Base-by-base conservation (phyloP, 2,888 invertebrate genomes). In the Lottia scabra region DNA sequence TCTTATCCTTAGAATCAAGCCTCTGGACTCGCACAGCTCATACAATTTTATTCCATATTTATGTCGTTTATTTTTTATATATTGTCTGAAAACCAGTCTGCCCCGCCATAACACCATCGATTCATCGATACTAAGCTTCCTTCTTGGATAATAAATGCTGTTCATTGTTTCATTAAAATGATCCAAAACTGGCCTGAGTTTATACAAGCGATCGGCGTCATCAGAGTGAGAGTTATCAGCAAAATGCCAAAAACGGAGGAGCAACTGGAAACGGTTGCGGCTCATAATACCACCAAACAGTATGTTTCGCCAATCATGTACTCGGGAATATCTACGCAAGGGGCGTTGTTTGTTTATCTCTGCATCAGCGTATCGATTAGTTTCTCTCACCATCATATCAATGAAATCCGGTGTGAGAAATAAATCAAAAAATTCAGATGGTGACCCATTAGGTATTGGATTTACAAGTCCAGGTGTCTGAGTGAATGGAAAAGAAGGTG, bases 81-180 rank as follows among this genome's bases (percentile, higher is more conserved):
- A 73, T 26, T 72, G 72, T 4, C 68, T 43, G 27, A 71, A 74
- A 23, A 74, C 15, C 16, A 71, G 48, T 26, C 70, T 2, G 2
- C 71, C 71, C 13, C 71, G 68, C 71, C 74, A 74, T 0, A 74
- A 43, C 4, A 74, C 74, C 74, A 72, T 74, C 23, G 71, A 74
- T 44, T 74, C 71, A 56, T 71, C 74, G 56, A 68, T 68, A n/a
- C 45, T 48, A 23, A 74, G n/a, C 13, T 71, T 65, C 44, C 43
- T 45, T 63, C 10, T 44, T 4, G 71, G 71, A 48, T 71, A 71
- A 63, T 68, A 74, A 12, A 68, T 63, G 15, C 23, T 15, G n/a
- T 26, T 26, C 74, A 71, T 68, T 0, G 15, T 27, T 2, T 68
- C 23, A 62, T 68, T 74, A 65, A 72, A 68, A 65, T 71, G 43